Percentiles rank a stretch among this genome's conserved stretches.
Conservation (phyloP, 2,888 invertebrate genomes). For the Drosophila suboccidentalis region DNA sequence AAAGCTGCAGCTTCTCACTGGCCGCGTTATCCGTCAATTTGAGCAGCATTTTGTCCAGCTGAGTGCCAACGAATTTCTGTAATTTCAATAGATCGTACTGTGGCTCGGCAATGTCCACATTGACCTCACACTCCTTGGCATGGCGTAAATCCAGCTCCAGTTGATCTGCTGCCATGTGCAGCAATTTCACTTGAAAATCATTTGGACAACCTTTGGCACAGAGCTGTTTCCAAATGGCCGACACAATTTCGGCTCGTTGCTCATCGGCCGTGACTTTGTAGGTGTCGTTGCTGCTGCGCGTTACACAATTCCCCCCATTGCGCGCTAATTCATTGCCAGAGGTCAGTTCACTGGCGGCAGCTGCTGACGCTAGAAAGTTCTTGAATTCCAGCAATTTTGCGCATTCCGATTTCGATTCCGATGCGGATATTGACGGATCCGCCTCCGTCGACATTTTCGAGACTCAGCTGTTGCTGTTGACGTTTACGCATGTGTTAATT, state of each 20-base stretch:
- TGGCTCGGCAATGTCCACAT: slow-evolving; percentile 36
- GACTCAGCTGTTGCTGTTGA: slow-evolving; percentile 35
- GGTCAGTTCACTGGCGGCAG: slow-evolving; percentile 47
- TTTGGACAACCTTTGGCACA: slow-evolving; percentile 65
- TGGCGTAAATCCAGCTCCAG: slow-evolving; percentile 58
- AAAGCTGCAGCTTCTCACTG: slow-evolving; percentile 64
- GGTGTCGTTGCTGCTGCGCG: slow-evolving; percentile 79
- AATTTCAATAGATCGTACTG: slow-evolving; percentile 76
- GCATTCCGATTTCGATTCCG: slow-evolving; percentile 66
- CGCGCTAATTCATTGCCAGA: slow-evolving; percentile 44
- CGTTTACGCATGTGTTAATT: slow-evolving; percentile 43
- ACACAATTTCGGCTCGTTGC: slow-evolving; percentile 68
- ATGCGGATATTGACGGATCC: slow-evolving; percentile 17
- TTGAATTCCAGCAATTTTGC: slow-evolving; percentile 70
- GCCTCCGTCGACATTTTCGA: slow-evolving; percentile 57
- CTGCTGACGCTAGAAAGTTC: slow-evolving; percentile 56
- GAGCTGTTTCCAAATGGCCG: slow-evolving; percentile 74
- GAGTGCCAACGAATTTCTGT: slow-evolving; percentile 71
- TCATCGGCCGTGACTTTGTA: slow-evolving; percentile 74
- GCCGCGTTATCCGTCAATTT: slow-evolving; percentile 77
- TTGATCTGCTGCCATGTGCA: slow-evolving; percentile 55
- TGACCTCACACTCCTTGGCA: slow-evolving; percentile 71
- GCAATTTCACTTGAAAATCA: slow-evolving; percentile 65
- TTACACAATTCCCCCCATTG: slow-evolving; percentile 64
- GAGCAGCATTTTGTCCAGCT: slow-evolving; percentile 70